Conservation (phyloP, 2,113 vertebrate genomes). For the Dipodomys merriami region DNA sequence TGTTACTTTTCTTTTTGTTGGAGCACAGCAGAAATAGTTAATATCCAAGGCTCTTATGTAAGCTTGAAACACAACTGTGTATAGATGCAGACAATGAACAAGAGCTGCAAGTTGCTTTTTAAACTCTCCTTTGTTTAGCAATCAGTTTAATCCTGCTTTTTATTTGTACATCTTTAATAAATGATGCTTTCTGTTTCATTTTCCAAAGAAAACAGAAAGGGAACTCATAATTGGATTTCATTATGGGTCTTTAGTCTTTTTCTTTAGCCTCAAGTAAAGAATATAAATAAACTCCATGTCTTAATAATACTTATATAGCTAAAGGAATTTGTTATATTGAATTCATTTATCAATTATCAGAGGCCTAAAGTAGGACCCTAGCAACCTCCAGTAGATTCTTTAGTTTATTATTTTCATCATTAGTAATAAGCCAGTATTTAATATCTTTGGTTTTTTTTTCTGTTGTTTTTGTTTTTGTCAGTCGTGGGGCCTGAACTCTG, state of each 20-base stretch:
- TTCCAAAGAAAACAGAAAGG: neutral
- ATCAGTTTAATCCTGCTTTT: neutral
- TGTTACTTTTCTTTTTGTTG: neutral
- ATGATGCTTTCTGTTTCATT: neutral
- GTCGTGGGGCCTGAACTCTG: too few relatives aligned
- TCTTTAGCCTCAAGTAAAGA: neutral
- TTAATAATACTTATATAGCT: neutral
- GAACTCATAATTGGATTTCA: constrained; percentile 22
- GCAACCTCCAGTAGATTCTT: neutral
- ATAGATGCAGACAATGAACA: neutral
- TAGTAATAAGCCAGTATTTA: neutral
- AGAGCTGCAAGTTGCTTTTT: neutral
- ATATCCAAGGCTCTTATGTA: neutral
- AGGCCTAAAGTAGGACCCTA: neutral
- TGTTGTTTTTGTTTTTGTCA: too few relatives aligned
- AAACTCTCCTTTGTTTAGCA: neutral
- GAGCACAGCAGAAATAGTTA: neutral
- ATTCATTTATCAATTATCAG: constrained; percentile 7
- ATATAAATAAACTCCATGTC: neutral
- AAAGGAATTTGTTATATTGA: neutral
- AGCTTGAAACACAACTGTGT: neutral
- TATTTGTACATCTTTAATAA: neutral
- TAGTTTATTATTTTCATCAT: neutral
- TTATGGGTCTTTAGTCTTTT: neutral
- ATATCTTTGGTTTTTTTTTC: neutral